These are phyloP conservation scores for Apoda limacodes DNA, from an alignment of 2,888 invertebrate genomes.

Conservation along the genomic window DNA sequence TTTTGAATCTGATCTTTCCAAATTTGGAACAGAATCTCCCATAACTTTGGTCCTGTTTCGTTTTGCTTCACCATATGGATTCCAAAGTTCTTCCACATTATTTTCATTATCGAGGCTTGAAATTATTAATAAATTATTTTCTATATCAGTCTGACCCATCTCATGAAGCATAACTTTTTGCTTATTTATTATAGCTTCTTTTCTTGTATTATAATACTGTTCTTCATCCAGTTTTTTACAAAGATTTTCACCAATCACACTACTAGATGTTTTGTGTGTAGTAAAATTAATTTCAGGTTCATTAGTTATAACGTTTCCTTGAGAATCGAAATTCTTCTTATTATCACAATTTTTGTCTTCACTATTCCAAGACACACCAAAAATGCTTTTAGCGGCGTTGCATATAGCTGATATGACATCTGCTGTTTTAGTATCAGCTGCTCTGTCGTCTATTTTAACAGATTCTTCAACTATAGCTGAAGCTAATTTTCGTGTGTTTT, in stretches of 20 bases:
- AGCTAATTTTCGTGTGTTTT: slow-evolving; percentile 22
- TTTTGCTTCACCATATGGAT: slow-evolving; percentile 40
- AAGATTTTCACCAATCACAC: slow-evolving; percentile 41
- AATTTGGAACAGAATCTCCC: slow-evolving; percentile 31
- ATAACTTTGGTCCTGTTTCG: slow-evolving; percentile 48
- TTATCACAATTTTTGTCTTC: slow-evolving; percentile 37
- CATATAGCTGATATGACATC: slow-evolving; percentile 45
- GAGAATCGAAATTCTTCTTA: slow-evolving; percentile 39
- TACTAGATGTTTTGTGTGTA: slow-evolving; percentile 36
- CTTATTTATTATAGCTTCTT: slow-evolving; percentile 57
- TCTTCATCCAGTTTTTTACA: slow-evolving; percentile 35
- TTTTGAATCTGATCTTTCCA: slow-evolving; percentile 12
- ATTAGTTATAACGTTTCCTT: slow-evolving; percentile 41
- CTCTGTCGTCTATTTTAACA: slow-evolving; percentile 23
- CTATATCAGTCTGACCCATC: slow-evolving; percentile 42
- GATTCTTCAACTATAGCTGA: slow-evolving; percentile 17
- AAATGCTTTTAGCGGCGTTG: slow-evolving; percentile 47
- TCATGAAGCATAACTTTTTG: slow-evolving; percentile 64
- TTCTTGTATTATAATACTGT: slow-evolving; percentile 43
- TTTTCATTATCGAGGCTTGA: slow-evolving; percentile 27
- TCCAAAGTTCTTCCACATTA: slow-evolving; percentile 30
- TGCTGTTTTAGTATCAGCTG: slow-evolving; percentile 28
- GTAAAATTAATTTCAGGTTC: slow-evolving; percentile 22
- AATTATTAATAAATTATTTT: slow-evolving; percentile 36
- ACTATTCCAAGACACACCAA: slow-evolving; percentile 29